These are phyloP conservation scores for Ptychobarbus kaznakovi DNA, from an alignment of 2,797 vertebrate genomes.

Conservation along the genomic window DNA sequence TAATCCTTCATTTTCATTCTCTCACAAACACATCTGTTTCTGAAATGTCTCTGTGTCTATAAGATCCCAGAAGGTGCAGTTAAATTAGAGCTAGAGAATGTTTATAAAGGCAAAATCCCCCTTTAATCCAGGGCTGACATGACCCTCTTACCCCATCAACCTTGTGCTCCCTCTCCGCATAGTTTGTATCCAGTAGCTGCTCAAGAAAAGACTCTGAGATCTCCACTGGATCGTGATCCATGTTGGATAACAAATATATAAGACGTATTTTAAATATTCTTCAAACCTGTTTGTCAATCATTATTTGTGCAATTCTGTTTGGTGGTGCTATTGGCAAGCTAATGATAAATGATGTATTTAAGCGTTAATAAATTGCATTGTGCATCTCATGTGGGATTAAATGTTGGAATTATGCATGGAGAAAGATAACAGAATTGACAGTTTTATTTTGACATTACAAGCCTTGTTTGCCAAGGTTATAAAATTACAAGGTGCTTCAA, in stretches of 20 bases:
- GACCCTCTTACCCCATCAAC: slow-evolving; percentile 72
- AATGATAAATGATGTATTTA: not conserved
- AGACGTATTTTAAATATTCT: not conserved
- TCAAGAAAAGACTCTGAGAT: not conserved
- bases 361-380: not conserved
- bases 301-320: not conserved
- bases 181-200: slow-evolving; percentile 18
- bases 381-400: not conserved
- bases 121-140: slow-evolving; percentile 79
- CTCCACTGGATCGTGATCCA: not conserved
- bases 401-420: not conserved
- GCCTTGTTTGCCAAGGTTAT: not conserved
- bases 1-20: slow-evolving; percentile 65
- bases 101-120: slow-evolving; percentile 81
- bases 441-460: slow-evolving; percentile 1
- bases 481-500: not conserved
- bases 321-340: not conserved
- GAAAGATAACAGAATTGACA: not conserved
- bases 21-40: slow-evolving; percentile 79
- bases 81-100: slow-evolving; percentile 79
- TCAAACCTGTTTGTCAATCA: not conserved
- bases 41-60: slow-evolving; percentile 73
- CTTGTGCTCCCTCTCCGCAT: not conserved
- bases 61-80: slow-evolving; percentile 79
- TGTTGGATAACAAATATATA: not conserved